phyloP scores from a whole-genome alignment of 2,113 vertebrate species.

The Xyrauchen texanus region DNA sequence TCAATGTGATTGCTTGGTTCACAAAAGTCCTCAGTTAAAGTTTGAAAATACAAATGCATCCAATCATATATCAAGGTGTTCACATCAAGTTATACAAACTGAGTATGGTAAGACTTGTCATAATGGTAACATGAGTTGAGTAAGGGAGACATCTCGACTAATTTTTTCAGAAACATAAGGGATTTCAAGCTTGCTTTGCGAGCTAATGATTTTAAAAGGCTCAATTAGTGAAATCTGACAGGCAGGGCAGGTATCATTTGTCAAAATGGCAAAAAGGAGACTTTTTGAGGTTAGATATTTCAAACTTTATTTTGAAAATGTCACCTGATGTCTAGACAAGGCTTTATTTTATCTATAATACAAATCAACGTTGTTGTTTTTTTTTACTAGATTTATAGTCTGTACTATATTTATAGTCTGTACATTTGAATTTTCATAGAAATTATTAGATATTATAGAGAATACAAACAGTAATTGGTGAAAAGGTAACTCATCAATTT shows the following conservation, averaged over 20 bases:
- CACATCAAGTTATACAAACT: not conserved
- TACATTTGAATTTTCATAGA: slow-evolving; percentile 19
- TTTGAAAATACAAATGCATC: too few relatives aligned
- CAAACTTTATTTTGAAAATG: slow-evolving; percentile 47
- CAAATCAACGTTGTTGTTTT: not conserved
- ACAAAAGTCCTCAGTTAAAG: too few relatives aligned
- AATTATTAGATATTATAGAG: slow-evolving; percentile 24
- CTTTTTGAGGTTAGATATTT: slow-evolving; percentile 53
- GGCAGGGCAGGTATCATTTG: slow-evolving; percentile 64
- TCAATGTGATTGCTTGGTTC: not conserved
- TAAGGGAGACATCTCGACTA: slow-evolving; percentile 39
- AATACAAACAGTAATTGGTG: not conserved
- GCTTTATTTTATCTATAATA: slow-evolving; percentile 11
- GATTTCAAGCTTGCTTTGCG: slow-evolving; percentile 63
- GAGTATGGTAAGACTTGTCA: slow-evolving; percentile 18
- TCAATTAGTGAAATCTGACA: slow-evolving; percentile 68
- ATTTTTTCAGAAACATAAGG: slow-evolving; percentile 54
- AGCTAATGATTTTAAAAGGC: slow-evolving; percentile 65
- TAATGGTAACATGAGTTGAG: slow-evolving; percentile 19
- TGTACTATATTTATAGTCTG: not conserved
- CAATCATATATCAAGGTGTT: not conserved
- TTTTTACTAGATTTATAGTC: too few relatives aligned
- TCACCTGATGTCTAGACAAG: slow-evolving; percentile 20
- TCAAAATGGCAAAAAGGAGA: slow-evolving; percentile 56
- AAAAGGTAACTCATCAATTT: slow-evolving; percentile 9